Conservation (phyloP, 92 coral and sea anemone genomes). For the Meandrina meandrites region DNA sequence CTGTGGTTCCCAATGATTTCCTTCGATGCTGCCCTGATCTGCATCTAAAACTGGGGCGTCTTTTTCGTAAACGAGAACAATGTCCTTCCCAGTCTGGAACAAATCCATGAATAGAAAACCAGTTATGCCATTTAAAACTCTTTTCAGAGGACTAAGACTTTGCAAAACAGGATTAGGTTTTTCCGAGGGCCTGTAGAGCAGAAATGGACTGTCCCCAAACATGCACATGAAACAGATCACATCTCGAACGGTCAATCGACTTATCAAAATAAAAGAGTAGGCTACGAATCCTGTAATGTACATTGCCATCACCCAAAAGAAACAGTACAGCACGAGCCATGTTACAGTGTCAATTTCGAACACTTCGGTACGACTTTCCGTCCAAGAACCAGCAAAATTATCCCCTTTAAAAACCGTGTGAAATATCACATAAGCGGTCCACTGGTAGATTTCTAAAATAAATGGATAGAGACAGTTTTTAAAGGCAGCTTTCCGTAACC, state of each 20-base stretch:
- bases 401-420: conserved; percentile 46
- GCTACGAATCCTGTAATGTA: conserved; percentile 82
- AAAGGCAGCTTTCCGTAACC: conserved; percentile 74
- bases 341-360: conserved; percentile 27
- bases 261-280: conserved; percentile 82
- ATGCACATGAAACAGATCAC: conserved; percentile 81
- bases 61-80: conserved; percentile 68
- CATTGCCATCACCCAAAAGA: conserved; percentile 84
- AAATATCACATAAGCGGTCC: conserved; percentile 77
- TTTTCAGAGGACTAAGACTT: conserved; percentile 49
- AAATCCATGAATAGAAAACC: conserved; percentile 80
- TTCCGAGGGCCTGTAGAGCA: conserved; percentile 51
- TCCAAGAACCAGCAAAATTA: conserved; percentile 74
- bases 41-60: conserved; percentile 38
- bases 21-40: conserved; percentile 13
- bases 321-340: conserved; percentile 74
- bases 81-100: conserved; percentile 70
- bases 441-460: conserved; percentile 78
- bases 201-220: conserved; percentile 86
- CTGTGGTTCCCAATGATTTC: conserved; percentile 38
- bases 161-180: conserved; percentile 43
- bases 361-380: conserved; percentile 24
- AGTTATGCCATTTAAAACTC: conserved; percentile 32
- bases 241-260: conserved; percentile 79
- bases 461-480: conserved; percentile 87